phyloP scores from a whole-genome alignment of 2,888 invertebrate species.

The Sabatieria punctata region DNA sequence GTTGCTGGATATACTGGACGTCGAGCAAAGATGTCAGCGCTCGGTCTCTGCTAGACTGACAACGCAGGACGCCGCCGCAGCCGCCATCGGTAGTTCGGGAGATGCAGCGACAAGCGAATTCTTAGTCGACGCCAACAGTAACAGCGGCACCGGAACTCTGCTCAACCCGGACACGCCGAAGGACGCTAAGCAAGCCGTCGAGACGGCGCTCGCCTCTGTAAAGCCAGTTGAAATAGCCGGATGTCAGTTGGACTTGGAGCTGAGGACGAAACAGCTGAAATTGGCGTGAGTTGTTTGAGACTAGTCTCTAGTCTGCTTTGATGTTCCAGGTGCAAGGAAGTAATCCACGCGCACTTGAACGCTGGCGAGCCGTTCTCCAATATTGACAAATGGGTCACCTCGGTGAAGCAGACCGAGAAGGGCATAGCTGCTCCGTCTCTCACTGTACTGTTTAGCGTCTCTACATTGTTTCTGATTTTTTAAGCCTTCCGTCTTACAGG shows the following conservation, averaged over 20 bases:
- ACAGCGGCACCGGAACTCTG: too few relatives aligned
- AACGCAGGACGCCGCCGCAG: too few relatives aligned
- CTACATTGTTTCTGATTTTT: background rate
- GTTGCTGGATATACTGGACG: slow-evolving; percentile 54
- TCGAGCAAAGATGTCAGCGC: too few relatives aligned
- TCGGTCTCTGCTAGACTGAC: too few relatives aligned
- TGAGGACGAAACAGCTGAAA: background rate
- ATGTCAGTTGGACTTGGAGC: background rate
- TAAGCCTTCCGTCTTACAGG: background rate
- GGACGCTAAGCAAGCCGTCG: background rate
- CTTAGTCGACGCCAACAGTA: too few relatives aligned
- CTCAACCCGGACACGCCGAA: too few relatives aligned
- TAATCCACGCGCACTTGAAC: background rate
- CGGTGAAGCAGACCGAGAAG: background rate
- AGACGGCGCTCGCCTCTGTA: background rate
- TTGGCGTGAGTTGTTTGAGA: background rate
- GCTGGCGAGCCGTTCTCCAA: background rate
- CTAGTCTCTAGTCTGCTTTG: background rate
- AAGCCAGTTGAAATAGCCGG: background rate
- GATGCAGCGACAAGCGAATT: too few relatives aligned
- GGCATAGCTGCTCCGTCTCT: background rate
- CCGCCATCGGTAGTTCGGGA: too few relatives aligned
- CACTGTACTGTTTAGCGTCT: background rate
- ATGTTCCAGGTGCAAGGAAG: slow-evolving; percentile 1
- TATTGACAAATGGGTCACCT: background rate